Evolutionary conservation across 2,797 vertebrate genomes (phyloP), one percentile per base, ranked within the genome.

Genomic region (Danio albolineatus): DNA sequence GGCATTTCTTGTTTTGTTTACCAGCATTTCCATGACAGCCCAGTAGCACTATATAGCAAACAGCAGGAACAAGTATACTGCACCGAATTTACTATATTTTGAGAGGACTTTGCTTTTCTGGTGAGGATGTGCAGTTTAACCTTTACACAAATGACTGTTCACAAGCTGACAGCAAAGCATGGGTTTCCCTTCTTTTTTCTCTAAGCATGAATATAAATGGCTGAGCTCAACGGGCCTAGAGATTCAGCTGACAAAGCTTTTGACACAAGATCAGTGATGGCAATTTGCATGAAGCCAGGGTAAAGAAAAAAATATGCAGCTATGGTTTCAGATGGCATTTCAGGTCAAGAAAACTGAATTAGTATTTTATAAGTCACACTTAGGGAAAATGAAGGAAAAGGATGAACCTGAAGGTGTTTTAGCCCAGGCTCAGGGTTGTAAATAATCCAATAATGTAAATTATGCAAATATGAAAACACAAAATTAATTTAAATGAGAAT

Each of bases 91-190:
- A n/a, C n/a, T n/a, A n/a, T n/a, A n/a, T n/a, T n/a, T n/a, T n/a
- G n/a, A n/a, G n/a, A n/a, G n/a, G n/a, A n/a, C n/a, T n/a, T n/a
- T n/a, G n/a, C n/a, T n/a, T n/a, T n/a, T n/a, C n/a, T n/a, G n/a
- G n/a, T n/a, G n/a, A n/a, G n/a, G n/a, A n/a, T n/a, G n/a, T n/a
- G n/a, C n/a, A n/a, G n/a, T n/a, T n/a, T n/a, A n/a, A n/a, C n/a
- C n/a, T n/a, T n/a, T n/a, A n/a, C 59, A 12, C 44, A 4, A 7
- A 7, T 57, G 51, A 72, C 67, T 59, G 38, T 78, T 71, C 44
- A 38, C 60, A 49, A 64, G 67, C 75, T 82, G 80, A 82, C 75
- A 78, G 75, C 80, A 49, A 43, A 78, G 48, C 57, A 76, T 14
- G 65, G 80, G 48, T 36, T 82, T 73, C 43, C 69, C 53, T 66